Conservation (phyloP, 2,113 vertebrate species). For the Anthoscopus minutus region DNA sequence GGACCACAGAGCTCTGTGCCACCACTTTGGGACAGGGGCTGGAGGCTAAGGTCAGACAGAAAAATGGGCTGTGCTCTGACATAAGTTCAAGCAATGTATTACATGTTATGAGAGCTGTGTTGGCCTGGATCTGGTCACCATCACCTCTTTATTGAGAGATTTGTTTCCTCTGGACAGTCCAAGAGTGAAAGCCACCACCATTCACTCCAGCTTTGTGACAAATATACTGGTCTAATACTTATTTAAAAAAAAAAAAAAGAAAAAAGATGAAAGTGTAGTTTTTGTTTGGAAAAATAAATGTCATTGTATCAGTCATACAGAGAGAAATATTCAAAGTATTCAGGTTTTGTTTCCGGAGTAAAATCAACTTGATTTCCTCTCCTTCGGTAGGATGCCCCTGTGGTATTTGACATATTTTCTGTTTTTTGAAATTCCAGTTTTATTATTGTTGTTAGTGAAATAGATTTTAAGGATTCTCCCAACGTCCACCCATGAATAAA, state of each 20-base stretch:
- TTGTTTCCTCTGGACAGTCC: neutral
- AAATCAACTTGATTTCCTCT: slow-evolving; percentile 32
- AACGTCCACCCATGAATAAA: neutral
- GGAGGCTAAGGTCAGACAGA: neutral
- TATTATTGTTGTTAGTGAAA: neutral
- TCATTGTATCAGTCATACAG: neutral
- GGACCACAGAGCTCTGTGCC: neutral
- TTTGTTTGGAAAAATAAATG: neutral
- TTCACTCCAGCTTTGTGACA: neutral
- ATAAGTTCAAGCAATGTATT: neutral
- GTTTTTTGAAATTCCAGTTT: neutral
- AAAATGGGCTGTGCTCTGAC: neutral
- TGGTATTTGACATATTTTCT: neutral
- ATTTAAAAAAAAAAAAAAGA: neutral
- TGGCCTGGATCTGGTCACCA: neutral
- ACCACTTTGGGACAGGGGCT: neutral
- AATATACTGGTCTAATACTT: neutral
- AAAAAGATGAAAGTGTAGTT: neutral
- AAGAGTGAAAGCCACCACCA: neutral
- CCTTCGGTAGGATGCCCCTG: neutral
- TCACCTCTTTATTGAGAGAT: neutral
- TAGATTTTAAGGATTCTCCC: neutral
- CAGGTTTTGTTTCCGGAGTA: neutral
- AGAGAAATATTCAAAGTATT: slow-evolving; percentile 27
- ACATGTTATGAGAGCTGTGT: neutral